Conservation (phyloP, 2,113 vertebrate species). For the Oryzias melastigma region DNA sequence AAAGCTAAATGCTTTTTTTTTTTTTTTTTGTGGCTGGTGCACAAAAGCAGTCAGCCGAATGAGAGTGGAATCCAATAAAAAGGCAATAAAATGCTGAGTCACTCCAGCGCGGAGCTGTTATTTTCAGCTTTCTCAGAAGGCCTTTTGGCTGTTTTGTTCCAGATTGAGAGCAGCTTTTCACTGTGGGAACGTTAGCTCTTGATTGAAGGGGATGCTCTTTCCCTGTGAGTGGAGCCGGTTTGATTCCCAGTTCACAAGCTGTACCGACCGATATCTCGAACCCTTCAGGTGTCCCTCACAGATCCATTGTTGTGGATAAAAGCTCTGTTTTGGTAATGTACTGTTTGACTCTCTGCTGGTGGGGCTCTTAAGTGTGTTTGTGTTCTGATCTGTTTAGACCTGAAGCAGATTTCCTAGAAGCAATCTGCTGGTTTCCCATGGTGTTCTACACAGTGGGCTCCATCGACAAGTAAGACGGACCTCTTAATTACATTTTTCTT, state of each 20-base stretch:
- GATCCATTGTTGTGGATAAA: background rate
- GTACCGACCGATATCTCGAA: background rate
- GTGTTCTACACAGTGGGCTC: slow-evolving; percentile 85
- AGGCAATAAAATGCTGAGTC: slow-evolving; percentile 72
- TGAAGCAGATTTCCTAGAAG: slow-evolving; percentile 83
- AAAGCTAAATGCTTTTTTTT: slow-evolving; percentile 40
- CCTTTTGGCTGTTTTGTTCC: slow-evolving; percentile 40
- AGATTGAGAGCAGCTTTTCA: slow-evolving; percentile 24
- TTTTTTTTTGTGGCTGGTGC: slow-evolving; percentile 22
- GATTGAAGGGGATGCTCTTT: slow-evolving; percentile 8
- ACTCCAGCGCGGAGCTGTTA: slow-evolving; percentile 48
- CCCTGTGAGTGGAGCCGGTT: background rate
- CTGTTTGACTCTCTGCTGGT: slow-evolving; percentile 21
- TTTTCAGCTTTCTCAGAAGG: slow-evolving; percentile 50
- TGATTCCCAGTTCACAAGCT: background rate
- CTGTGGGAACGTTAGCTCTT: slow-evolving; percentile 25
- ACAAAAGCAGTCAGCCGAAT: slow-evolving; percentile 48
- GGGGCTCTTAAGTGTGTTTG: slow-evolving; percentile 28
- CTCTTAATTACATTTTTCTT: background rate
- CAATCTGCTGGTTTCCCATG: slow-evolving; percentile 85
- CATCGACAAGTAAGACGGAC: slow-evolving; percentile 81
- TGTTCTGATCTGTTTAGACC: slow-evolving; percentile 73
- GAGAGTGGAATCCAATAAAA: slow-evolving; percentile 68
- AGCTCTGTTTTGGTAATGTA: background rate
- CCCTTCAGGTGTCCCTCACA: background rate